Evolutionary conservation across 2,113 vertebrate species (phyloP).

Genomic region (Syngnathoides biaculeatus): DNA sequence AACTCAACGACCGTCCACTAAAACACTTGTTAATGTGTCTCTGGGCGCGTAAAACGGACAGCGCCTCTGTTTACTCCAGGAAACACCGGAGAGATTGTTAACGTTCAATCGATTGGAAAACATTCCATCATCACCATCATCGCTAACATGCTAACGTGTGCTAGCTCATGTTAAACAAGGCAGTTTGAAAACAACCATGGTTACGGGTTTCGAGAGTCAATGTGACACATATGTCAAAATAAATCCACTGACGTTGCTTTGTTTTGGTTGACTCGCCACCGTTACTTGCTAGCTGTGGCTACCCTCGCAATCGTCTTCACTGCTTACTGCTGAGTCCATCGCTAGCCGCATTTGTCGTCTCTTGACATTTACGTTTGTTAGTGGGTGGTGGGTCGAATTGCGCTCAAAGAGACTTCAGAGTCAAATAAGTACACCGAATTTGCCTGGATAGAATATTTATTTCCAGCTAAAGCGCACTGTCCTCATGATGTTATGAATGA

Average conservation of each 20-base stretch:
- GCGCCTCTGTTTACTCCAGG: background rate
- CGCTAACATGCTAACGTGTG: conserved; percentile 41
- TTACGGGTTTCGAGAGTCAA: background rate
- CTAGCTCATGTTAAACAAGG: background rate
- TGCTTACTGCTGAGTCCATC: conserved; percentile 15
- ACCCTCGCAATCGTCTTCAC: conserved; percentile 1
- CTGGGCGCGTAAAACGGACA: background rate
- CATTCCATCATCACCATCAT: conserved; percentile 46
- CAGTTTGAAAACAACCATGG: background rate
- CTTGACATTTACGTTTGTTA: conserved; percentile 4
- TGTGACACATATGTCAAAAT: background rate
- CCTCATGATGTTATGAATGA: background rate
- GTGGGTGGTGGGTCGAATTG: conserved; percentile 17
- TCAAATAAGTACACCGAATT: background rate
- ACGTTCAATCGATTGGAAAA: conserved; percentile 18
- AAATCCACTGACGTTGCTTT: background rate
- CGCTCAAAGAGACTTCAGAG: background rate
- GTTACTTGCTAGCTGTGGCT: background rate
- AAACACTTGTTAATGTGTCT: background rate
- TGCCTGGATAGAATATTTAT: background rate
- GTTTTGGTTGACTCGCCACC: conserved; percentile 1
- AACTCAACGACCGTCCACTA: background rate
- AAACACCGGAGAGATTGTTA: background rate
- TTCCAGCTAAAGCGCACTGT: background rate
- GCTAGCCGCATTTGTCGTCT: conserved; percentile 36